These are phyloP conservation scores for Apodemus sylvaticus DNA, from an alignment of 2,113 vertebrate species.

Conservation along the genomic window DNA sequence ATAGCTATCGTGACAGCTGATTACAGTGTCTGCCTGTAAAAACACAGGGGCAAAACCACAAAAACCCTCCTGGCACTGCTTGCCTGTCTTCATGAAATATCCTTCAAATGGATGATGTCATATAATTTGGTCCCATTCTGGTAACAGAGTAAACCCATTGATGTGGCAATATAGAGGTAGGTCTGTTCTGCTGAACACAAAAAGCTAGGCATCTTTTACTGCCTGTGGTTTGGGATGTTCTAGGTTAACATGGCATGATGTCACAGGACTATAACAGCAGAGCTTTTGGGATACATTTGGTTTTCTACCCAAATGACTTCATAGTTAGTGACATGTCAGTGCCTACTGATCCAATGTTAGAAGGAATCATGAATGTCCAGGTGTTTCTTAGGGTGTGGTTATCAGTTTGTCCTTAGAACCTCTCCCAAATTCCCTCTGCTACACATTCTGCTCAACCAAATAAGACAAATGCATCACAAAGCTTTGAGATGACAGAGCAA, in stretches of 20 bases:
- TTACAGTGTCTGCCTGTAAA: constrained; percentile 70
- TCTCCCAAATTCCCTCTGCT: not conserved
- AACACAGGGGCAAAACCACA: not conserved
- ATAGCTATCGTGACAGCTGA: constrained; percentile 56
- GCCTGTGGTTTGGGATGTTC: not conserved
- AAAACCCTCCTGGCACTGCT: not conserved
- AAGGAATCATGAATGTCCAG: not conserved
- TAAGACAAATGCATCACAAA: not conserved
- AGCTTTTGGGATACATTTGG: not conserved
- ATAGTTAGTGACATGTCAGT: not conserved
- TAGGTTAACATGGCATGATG: not conserved
- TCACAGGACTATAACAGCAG: not conserved
- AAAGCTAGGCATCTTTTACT: not conserved
- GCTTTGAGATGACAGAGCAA: not conserved
- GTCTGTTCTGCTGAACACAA: not conserved
- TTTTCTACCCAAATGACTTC: not conserved
- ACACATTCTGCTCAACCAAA: not conserved
- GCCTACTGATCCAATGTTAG: not conserved
- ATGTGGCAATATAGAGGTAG: not conserved
- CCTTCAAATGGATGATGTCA: constrained; percentile 9
- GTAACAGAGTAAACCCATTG: not conserved
- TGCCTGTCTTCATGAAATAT: constrained; percentile 45
- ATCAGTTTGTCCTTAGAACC: not conserved
- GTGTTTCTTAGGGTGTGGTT: not conserved
- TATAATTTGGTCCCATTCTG: not conserved